phyloP scores from a whole-genome alignment of 2,113 vertebrate genomes.

The Cygnus atratus region DNA sequence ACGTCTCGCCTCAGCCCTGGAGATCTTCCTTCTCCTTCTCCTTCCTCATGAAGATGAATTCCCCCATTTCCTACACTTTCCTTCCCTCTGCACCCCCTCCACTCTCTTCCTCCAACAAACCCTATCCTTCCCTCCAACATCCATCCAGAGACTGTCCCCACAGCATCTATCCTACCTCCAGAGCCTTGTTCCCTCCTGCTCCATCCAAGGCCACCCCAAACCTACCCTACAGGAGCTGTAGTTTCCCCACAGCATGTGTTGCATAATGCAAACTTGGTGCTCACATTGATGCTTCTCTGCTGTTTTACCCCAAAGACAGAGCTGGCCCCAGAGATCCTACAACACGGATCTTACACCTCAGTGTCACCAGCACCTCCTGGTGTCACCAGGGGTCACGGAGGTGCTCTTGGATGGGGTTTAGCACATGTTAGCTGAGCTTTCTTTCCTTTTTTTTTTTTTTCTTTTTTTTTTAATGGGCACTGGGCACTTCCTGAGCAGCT shows the following conservation, averaged over 20 bases:
- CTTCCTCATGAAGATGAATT: not conserved
- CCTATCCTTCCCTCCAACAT: not conserved
- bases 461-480: not conserved
- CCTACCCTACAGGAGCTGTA: not conserved
- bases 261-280: not conserved
- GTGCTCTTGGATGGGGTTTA: not conserved
- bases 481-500: not conserved
- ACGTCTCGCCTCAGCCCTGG: not conserved
- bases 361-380: not conserved
- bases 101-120: not conserved
- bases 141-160: not conserved
- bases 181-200: not conserved
- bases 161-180: not conserved
- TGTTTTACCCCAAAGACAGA: not conserved
- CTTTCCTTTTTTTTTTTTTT: conserved; percentile 1
- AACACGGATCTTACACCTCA: not conserved
- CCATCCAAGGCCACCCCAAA: not conserved
- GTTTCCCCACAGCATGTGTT: not conserved
- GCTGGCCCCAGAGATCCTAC: not conserved
- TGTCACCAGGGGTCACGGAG: not conserved
- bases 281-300: not conserved
- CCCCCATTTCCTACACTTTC: not conserved
- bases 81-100: not conserved
- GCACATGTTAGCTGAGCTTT: not conserved
- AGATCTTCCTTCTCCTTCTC: not conserved